A percentile compares a stretch with the other conserved stretches of the same genome.
phyloP scores from a whole-genome alignment of 1,140 invertebrate species.

The Drosophila sp. region DNA sequence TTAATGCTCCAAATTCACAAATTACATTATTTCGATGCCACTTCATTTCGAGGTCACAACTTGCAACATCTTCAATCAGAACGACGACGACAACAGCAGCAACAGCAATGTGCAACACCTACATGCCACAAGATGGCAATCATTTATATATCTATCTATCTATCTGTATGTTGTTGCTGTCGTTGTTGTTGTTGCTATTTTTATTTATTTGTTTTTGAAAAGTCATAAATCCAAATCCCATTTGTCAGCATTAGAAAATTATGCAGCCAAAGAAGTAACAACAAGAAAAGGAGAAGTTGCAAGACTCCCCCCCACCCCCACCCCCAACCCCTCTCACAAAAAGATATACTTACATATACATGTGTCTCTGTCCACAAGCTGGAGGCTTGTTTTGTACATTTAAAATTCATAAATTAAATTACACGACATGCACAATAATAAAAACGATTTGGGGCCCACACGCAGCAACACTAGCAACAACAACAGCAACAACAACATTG shows the following conservation, averaged over 20 bases:
- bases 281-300: constrained; percentile 28
- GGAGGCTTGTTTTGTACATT: constrained; percentile 60
- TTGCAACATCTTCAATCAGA: constrained; percentile 79
- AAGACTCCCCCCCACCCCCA: constrained; percentile 24
- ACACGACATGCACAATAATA: constrained; percentile 81
- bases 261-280: constrained; percentile 61
- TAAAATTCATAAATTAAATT: constrained; percentile 81
- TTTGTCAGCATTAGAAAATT: constrained; percentile 81
- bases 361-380: background rate
- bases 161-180: background rate
- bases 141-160: constrained; percentile 22
- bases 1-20: no score
- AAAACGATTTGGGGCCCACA: constrained; percentile 80
- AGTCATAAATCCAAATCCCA: constrained; percentile 80
- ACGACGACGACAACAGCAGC: constrained; percentile 50
- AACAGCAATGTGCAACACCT: constrained; percentile 60
- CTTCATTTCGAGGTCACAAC: constrained; percentile 64
- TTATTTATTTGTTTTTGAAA: constrained; percentile 46
- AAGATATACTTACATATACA: no score
- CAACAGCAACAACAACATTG: constrained; percentile 37
- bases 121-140: constrained; percentile 49
- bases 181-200: background rate
- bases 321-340: constrained; percentile 1
- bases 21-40: constrained; percentile 37
- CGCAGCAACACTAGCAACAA: constrained; percentile 53